Base-by-base conservation (phyloP, 2,888 invertebrate species). In the Odontocerum albicorne region DNA sequence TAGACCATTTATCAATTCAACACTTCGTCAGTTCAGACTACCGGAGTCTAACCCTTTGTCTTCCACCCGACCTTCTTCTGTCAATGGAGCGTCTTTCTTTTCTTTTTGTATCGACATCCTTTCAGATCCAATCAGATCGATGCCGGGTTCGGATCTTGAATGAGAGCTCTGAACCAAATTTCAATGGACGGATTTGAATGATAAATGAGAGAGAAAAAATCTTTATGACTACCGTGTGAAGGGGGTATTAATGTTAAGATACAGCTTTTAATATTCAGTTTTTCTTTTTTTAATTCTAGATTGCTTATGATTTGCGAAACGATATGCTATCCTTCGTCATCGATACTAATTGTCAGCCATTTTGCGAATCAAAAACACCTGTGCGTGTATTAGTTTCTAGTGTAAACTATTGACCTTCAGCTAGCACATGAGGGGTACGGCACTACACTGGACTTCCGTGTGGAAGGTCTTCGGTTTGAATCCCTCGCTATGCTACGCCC, bases 11-110 rank as follows among this genome's bases (percentile, higher is more conserved):
- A 57, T 60, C 60, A 60, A 57, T 17, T 60, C 57, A 57, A 57
- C 60, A 60, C 60, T 51, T 55, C 49, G 60, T 57, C 57, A 57
- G 60, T 42, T 42, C 10, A 6, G 17, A 55, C 59, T 59, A 59
- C 59, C 59, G 59, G 38, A 54, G 36, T 50, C 45, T n/a, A n/a
- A n/a, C n/a, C n/a, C 17, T 55, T 43, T 46, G 47, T 46, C 39
- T 44, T 49, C 20, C 31, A 15, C 20, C 32, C 33, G 22, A 22
- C 16, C 21, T 17, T 36, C 42, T 49, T 49, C 22, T 20, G 17
- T 7, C 32, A 50, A 49, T 38, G 20, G 31, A n/a, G 19, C 7
- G 13, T 43, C 20, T 35, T 35, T 33, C 21, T 20, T 46, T 27
- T 36, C 36, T 53, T 15, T 57, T 54, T 58, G 49, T 58, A 54